These are phyloP conservation scores for Saccostrea echinata DNA, from an alignment of 1,140 invertebrate species.

Conservation along the genomic window DNA sequence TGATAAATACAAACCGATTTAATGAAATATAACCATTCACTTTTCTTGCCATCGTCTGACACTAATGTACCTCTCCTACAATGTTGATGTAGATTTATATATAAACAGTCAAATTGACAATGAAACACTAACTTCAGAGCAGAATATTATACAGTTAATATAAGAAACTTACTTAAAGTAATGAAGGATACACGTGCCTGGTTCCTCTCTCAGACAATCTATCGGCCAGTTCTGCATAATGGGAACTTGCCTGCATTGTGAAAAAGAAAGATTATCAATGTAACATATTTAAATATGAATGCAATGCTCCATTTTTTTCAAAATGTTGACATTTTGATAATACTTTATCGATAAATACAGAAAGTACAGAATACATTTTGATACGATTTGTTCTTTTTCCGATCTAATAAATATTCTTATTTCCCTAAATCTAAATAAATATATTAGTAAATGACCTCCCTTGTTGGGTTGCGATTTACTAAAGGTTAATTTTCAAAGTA, in stretches of 20 bases:
- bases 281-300: too few relatives aligned
- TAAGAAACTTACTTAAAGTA: conserved; percentile 71
- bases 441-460: too few relatives aligned
- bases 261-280: background rate
- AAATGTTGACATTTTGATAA: too few relatives aligned
- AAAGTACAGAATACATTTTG: too few relatives aligned
- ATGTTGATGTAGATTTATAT: background rate
- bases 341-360: too few relatives aligned
- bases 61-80: conserved; percentile 71
- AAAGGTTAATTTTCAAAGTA: too few relatives aligned
- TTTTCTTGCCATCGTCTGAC: conserved; percentile 67
- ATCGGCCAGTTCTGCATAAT: conserved; percentile 69
- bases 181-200: conserved; percentile 70
- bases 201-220: conserved; percentile 67
- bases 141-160: background rate
- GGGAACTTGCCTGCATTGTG: conserved; percentile 62
- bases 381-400: too few relatives aligned
- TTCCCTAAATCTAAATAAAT: too few relatives aligned
- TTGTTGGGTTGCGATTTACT: too few relatives aligned
- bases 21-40: conserved; percentile 74
- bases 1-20: conserved; percentile 66
- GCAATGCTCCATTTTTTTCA: too few relatives aligned
- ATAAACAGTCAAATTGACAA: background rate
- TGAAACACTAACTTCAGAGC: background rate
- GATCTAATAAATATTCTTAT: too few relatives aligned